These are phyloP conservation scores for Lasaia peninsularis DNA, from an alignment of 1,140 invertebrate genomes.

Conservation along the genomic window DNA sequence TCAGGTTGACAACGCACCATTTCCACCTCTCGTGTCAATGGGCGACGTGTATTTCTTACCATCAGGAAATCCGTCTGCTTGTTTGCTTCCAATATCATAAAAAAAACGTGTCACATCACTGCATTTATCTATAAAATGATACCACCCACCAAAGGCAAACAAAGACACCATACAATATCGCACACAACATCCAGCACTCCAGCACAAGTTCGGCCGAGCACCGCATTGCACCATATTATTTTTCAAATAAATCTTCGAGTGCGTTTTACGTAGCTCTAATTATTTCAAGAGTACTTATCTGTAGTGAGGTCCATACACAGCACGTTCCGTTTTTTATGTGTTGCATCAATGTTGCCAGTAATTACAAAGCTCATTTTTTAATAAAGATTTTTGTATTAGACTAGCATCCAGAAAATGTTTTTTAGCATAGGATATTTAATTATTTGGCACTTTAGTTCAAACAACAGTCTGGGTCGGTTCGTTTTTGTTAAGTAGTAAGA, in stretches of 20 bases:
- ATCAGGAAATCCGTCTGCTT: no score
- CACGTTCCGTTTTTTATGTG: background rate
- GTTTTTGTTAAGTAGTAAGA: no score
- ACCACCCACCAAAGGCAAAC: background rate
- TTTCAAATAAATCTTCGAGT: slow-evolving; percentile 16
- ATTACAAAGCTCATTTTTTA: background rate
- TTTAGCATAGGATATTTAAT: no score
- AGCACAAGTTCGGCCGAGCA: background rate
- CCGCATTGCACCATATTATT: slow-evolving; percentile 17
- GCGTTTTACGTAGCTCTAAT: slow-evolving; percentile 16
- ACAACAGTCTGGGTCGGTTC: no score
- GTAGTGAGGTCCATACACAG: slow-evolving; percentile 7
- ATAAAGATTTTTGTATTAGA: no score
- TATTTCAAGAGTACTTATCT: slow-evolving; percentile 13
- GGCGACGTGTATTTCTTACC: no score
- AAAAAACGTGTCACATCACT: no score
- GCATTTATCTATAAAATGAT: background rate
- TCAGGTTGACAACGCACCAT: no score
- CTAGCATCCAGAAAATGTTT: no score
- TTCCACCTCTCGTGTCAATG: no score
- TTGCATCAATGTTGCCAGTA: slow-evolving; percentile 2
- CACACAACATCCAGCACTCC: background rate
- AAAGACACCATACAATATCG: background rate
- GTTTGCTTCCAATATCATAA: no score
- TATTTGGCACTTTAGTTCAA: no score